phyloP scores from a whole-genome alignment of 2,797 vertebrate species.

The Poecile montanus region DNA sequence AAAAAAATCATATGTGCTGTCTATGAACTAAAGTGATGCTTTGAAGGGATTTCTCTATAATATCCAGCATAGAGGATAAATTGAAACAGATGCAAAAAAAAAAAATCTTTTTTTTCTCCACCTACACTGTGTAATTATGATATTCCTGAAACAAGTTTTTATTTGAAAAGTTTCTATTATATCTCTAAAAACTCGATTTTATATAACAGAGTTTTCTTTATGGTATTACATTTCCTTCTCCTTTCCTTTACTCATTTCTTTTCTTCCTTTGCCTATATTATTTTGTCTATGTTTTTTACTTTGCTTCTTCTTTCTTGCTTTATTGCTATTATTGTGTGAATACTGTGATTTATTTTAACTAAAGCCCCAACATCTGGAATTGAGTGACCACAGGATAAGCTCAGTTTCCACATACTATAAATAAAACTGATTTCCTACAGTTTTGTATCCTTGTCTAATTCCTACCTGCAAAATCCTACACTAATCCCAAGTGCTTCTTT shows the following conservation, averaged over 20 bases:
- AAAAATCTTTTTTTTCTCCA: background rate
- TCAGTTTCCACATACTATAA: background rate
- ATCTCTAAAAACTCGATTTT: background rate
- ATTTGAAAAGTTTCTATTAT: background rate
- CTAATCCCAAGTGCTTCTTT: background rate
- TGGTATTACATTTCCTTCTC: background rate
- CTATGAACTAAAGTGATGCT: background rate
- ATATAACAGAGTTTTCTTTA: background rate
- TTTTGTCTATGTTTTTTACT: background rate
- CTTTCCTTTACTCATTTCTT: background rate
- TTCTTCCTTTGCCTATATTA: background rate
- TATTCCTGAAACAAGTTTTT: background rate
- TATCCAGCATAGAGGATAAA: background rate
- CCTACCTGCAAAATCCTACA: background rate
- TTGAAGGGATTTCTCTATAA: background rate
- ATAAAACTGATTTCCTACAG: background rate
- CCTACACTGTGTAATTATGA: background rate
- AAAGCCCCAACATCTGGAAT: background rate
- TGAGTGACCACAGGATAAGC: background rate
- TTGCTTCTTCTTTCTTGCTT: background rate
- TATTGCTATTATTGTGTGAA: background rate
- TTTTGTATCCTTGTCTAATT: background rate
- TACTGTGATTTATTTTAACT: background rate
- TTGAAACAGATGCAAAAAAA: slow-evolving; percentile 1
- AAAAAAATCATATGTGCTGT: background rate